These are phyloP conservation scores for Hestina assimilis DNA, from an alignment of 1,140 invertebrate species.

Conservation along the genomic window DNA sequence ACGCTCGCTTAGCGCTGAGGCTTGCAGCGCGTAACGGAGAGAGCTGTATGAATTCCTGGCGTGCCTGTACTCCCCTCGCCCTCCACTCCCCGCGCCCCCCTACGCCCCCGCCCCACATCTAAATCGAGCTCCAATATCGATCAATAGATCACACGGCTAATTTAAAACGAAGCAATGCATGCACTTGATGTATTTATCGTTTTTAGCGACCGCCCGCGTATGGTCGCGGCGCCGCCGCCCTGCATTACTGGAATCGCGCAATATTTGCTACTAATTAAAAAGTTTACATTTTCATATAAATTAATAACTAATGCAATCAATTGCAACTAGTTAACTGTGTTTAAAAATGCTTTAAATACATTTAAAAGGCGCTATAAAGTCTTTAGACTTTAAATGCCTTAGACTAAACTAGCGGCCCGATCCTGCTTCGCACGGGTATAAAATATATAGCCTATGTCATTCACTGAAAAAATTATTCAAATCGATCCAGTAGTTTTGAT, in stretches of 20 bases:
- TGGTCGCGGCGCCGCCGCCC: constrained; percentile 4
- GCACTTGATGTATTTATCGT: neutral
- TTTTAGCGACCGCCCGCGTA: neutral
- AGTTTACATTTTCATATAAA: too few relatives aligned
- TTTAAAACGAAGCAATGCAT: neutral
- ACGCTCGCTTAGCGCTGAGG: constrained; percentile 5
- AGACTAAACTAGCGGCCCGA: too few relatives aligned
- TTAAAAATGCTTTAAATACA: too few relatives aligned
- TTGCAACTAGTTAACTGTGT: too few relatives aligned
- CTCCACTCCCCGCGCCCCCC: neutral
- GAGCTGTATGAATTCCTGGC: constrained; percentile 16
- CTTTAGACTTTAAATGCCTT: too few relatives aligned
- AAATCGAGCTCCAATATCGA: constrained; percentile 1
- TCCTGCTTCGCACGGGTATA: too few relatives aligned
- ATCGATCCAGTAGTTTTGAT: too few relatives aligned
- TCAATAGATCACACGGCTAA: constrained; percentile 3
- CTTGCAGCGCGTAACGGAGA: neutral
- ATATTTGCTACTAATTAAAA: too few relatives aligned
- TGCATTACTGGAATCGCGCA: neutral
- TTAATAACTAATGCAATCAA: too few relatives aligned
- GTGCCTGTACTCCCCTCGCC: neutral
- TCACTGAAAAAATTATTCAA: too few relatives aligned
- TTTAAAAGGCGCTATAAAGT: too few relatives aligned
- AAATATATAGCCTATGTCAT: too few relatives aligned
- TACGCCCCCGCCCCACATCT: neutral